A percentile compares a stretch with the other conserved stretches of the same genome.
Evolutionary conservation across 2,113 vertebrate genomes (phyloP).

Genomic region (Eulemur rufifrons): DNA sequence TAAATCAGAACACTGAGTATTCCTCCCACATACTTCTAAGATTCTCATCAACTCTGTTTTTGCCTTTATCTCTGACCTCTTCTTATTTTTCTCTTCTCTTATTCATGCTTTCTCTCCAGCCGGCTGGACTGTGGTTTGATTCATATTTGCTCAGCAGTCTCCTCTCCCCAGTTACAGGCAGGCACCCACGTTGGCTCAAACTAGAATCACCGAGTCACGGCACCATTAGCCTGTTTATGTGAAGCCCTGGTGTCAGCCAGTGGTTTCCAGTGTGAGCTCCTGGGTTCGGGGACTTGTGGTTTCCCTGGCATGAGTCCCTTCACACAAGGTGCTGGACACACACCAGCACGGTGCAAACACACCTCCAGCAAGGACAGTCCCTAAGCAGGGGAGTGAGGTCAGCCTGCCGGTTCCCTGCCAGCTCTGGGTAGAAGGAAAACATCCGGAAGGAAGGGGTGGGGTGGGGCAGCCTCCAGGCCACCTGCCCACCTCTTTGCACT

Average conservation of each 20-base stretch:
- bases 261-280: neutral
- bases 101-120: neutral
- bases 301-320: neutral
- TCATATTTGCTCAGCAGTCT: neutral
- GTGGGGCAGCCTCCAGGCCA: neutral
- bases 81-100: neutral
- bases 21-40: neutral
- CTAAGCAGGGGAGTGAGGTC: neutral
- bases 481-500: neutral
- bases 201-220: neutral
- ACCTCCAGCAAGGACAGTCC: neutral
- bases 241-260: neutral
- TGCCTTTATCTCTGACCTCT: neutral
- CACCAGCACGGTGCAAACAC: fast-evolving
- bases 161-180: neutral
- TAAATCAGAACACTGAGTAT: neutral
- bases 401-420: neutral
- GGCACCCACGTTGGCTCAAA: no score
- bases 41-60: neutral
- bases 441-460: neutral
- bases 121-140: neutral
- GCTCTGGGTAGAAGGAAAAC: neutral
- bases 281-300: neutral
- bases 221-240: neutral
- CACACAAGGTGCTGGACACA: neutral